Evolutionary conservation across 2,888 invertebrate species (phyloP), one percentile per base, ranked within the genome.

Genomic region (Camptogramma bilineatum): DNA sequence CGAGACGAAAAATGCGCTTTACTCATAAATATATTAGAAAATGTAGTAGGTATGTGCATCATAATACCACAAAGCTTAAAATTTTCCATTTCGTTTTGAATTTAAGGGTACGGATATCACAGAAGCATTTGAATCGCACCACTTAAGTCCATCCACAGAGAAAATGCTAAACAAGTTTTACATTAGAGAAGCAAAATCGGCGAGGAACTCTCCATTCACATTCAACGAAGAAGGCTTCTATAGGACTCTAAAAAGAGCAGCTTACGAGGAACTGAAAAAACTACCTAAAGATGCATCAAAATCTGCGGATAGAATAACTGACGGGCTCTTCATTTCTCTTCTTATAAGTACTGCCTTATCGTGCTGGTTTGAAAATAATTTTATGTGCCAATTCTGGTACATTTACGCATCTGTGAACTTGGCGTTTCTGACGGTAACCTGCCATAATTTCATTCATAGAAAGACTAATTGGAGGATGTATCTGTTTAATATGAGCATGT

Each of bases 391-490:
- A 78, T 55, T 70, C 0, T 83, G 79, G 1, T 87, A 85, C 61
- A 51, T 87, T 4, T 64, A 79, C 17, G 86, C 91, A 1, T 83
- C 95, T 1, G 50, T 94, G 0, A 81, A 94, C 0, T 81, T 97
- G 2, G 91, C 94, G 1, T 95, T 95, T 94, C 87, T 94, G 0
- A 85, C 94, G 0, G 93, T 96, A 2, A 94, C 94, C 0, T 93
- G 95, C 0, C 97, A 98, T 79, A 97, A 97, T 80, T 97, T 96
- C 79, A 95, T 97, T 70, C 97, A 97, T 80, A 94, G 94, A 75
- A 94, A 93, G 64, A 95, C 96, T 64, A 97, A 95, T 81, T 96
- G 96, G 94, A 94, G 96, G 62, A 97, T 97, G 96, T 96, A 95
- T 78, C 94, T 96, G 64, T 96, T 96, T 76, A 96, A 97, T 76